phyloP scores from a whole-genome alignment of 2,797 vertebrate genomes.

The Clarias laeviceps region DNA sequence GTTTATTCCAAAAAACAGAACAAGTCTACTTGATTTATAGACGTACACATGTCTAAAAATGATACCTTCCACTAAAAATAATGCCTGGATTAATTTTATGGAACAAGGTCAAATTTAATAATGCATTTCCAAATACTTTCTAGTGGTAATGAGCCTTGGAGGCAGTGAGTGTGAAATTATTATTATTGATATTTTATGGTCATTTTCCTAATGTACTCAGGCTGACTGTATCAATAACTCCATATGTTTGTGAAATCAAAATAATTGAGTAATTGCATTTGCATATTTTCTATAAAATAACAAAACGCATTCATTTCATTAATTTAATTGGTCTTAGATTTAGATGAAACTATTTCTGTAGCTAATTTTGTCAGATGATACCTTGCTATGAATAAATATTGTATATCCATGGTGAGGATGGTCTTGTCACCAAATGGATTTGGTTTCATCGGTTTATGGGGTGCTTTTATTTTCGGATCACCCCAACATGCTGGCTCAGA shows the following conservation, averaged over 20 bases:
- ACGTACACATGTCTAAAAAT: not conserved
- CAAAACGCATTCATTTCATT: not conserved
- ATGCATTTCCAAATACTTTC: conserved; percentile 46
- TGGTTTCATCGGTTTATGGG: conserved; percentile 57
- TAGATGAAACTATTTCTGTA: not conserved
- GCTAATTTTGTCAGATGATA: not conserved
- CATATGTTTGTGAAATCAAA: conserved; percentile 34
- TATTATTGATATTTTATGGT: conserved; percentile 50
- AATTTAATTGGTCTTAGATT: not conserved
- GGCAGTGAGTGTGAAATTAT: conserved; percentile 44
- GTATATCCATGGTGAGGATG: conserved; percentile 40
- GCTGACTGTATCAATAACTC: conserved; percentile 39
- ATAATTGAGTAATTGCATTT: conserved; percentile 36
- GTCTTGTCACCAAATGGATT: conserved; percentile 25
- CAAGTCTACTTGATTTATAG: not conserved
- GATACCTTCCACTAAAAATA: not conserved
- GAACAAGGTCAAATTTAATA: conserved; percentile 52
- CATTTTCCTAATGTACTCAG: conserved; percentile 49
- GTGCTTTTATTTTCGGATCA: conserved; percentile 54
- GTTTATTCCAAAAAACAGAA: not conserved
- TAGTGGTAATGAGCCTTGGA: conserved; percentile 51
- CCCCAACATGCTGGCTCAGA: conserved; percentile 33
- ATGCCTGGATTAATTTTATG: conserved; percentile 35
- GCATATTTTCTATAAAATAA: not conserved
- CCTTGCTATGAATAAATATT: conserved; percentile 22